A percentile compares a stretch with the other conserved stretches of the same genome.
These are phyloP conservation scores for Eupithecia subfuscata DNA, from an alignment of 2,888 invertebrate genomes.

Conservation along the genomic window DNA sequence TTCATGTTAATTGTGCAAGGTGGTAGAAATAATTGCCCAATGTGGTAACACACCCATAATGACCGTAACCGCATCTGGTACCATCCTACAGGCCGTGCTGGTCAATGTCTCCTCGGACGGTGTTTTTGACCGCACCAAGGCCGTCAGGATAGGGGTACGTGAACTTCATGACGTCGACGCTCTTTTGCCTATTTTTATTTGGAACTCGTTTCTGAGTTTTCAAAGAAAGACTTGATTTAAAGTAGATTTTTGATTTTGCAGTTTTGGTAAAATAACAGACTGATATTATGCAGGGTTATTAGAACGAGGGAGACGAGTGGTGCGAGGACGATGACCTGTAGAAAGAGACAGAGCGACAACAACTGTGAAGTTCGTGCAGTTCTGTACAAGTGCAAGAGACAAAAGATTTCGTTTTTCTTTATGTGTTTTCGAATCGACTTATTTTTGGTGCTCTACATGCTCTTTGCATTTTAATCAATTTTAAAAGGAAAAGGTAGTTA, in stretches of 20 bases:
- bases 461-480: background rate
- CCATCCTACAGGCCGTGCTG: constrained; percentile 58
- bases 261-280: constrained; percentile 57
- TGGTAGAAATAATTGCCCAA: constrained; percentile 73
- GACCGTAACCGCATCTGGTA: constrained; percentile 64
- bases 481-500: constrained; percentile 7
- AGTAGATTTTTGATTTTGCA: constrained; percentile 39
- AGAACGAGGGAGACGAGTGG: constrained; percentile 75
- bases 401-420: constrained; percentile 42
- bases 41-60: constrained; percentile 67
- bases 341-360: constrained; percentile 82
- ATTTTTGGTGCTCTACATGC: background rate
- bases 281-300: constrained; percentile 75
- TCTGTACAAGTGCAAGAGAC: constrained; percentile 40
- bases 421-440: constrained; percentile 22
- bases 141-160: constrained; percentile 71
- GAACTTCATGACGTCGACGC: constrained; percentile 63
- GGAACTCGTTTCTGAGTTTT: constrained; percentile 14
- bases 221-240: constrained; percentile 18
- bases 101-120: constrained; percentile 72
- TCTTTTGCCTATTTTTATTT: constrained; percentile 39
- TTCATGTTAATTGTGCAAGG: constrained; percentile 73
- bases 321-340: constrained; percentile 78
- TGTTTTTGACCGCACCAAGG: constrained; percentile 79
- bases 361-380: constrained; percentile 80